These are phyloP conservation scores for Enteromius fasciolatus DNA, from an alignment of 2,797 vertebrate genomes.

Conservation along the genomic window DNA sequence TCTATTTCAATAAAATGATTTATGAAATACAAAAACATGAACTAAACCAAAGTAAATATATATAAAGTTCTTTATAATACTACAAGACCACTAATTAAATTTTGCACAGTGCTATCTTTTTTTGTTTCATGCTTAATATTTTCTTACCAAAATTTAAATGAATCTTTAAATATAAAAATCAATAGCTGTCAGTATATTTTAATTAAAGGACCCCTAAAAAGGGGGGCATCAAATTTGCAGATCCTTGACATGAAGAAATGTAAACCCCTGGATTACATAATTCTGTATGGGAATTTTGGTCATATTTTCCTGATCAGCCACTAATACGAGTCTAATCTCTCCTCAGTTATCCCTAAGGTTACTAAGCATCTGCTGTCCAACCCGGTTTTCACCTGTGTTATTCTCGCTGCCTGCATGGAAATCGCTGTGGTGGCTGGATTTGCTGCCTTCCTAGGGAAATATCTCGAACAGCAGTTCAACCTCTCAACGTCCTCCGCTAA, in stretches of 20 bases:
- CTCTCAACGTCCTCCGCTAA: conserved; percentile 97
- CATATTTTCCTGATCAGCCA: not conserved
- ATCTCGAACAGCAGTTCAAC: conserved; percentile 98
- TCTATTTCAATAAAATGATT: not conserved
- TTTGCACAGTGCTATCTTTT: not conserved
- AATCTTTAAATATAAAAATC: not conserved
- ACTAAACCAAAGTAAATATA: not conserved
- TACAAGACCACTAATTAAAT: not conserved
- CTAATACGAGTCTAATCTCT: conserved; percentile 19
- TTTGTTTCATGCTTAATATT: not conserved
- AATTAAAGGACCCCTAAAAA: not conserved
- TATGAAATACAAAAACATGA: not conserved
- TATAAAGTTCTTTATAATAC: not conserved
- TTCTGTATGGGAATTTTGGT: not conserved
- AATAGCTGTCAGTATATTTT: not conserved
- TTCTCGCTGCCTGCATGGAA: conserved; percentile 97
- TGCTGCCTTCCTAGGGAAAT: conserved; percentile 95
- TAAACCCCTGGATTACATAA: not conserved
- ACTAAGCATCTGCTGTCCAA: conserved; percentile 96
- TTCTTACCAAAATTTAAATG: not conserved
- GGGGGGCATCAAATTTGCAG: not conserved
- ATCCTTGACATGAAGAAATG: not conserved
- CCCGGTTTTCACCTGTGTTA: conserved; percentile 97
- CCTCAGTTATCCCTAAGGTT: conserved; percentile 93
- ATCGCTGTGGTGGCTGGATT: conserved; percentile 97